These are phyloP conservation scores for Cheilosia variabilis DNA, from an alignment of 2,888 invertebrate species.

Conservation along the genomic window DNA sequence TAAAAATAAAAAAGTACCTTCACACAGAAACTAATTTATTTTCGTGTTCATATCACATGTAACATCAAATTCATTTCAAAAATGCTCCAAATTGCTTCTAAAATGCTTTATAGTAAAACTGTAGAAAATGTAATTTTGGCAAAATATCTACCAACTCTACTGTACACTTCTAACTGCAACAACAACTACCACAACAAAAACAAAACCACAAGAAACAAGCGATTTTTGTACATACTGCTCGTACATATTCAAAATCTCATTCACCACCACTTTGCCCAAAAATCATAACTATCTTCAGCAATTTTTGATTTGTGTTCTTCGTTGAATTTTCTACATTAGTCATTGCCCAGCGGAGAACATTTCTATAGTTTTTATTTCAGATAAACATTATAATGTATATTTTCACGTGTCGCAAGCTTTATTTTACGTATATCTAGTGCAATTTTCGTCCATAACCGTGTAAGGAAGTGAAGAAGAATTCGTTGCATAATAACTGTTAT, in stretches of 20 bases:
- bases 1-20: conserved; percentile 19
- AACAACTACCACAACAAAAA: conserved; percentile 25
- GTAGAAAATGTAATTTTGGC: conserved; percentile 5
- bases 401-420: conserved; percentile 25
- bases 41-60: conserved; percentile 65
- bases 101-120: neutral
- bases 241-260: conserved; percentile 3
- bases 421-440: conserved; percentile 45
- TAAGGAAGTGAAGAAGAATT: conserved; percentile 64
- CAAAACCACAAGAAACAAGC: conserved; percentile 47
- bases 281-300: conserved; percentile 36
- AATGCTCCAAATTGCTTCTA: conserved; percentile 30
- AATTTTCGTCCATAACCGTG: conserved; percentile 42
- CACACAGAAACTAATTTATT: conserved; percentile 58
- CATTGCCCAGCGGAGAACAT: conserved; percentile 5
- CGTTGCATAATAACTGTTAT: conserved; percentile 74
- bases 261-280: conserved; percentile 31
- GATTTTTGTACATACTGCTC: conserved; percentile 45
- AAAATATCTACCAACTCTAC: neutral
- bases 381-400: conserved; percentile 17
- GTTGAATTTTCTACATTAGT: conserved; percentile 9
- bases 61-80: conserved; percentile 48
- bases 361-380: conserved; percentile 21
- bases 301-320: conserved; percentile 7
- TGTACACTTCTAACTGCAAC: conserved; percentile 19